Percentiles rank a stretch among this genome's conserved stretches.
Conservation (phyloP, 1,140 invertebrate genomes). For the Drosophila nigromelanica region DNA sequence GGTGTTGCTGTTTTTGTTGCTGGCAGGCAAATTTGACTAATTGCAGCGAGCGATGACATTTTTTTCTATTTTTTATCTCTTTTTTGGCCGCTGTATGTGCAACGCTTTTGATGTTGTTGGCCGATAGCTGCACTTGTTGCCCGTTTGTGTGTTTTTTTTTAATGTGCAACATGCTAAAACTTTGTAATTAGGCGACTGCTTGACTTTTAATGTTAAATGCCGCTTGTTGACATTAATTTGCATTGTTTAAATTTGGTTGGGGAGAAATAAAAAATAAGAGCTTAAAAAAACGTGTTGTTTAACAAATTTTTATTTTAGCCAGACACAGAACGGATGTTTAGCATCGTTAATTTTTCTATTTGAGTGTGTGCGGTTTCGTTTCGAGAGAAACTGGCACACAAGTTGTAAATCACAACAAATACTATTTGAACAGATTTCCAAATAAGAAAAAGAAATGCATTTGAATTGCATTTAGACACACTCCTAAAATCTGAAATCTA, state of each 20-base stretch:
- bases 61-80: constrained; percentile 6
- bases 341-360: constrained; percentile 55
- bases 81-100: constrained; percentile 34
- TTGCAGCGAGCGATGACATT: constrained; percentile 48
- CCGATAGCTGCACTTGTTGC: constrained; percentile 49
- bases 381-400: constrained; percentile 55
- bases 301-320: constrained; percentile 33
- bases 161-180: constrained; percentile 59
- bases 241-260: constrained; percentile 61
- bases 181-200: constrained; percentile 61
- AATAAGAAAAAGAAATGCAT: neutral
- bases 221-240: constrained; percentile 74
- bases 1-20: constrained; percentile 33
- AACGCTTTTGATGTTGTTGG: constrained; percentile 56
- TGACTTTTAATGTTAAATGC: constrained; percentile 70
- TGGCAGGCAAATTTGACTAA: constrained; percentile 68
- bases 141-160: constrained; percentile 25
- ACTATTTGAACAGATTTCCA: neutral
- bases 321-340: constrained; percentile 64
- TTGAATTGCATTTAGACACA: too few species aligned
- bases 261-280: neutral
- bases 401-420: constrained; percentile 3
- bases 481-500: neutral
- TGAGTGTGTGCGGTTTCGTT: constrained; percentile 8
- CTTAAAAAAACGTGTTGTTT: constrained; percentile 14